Conservation (phyloP, 1,140 invertebrate genomes). For the Reticulitermes speratus region DNA sequence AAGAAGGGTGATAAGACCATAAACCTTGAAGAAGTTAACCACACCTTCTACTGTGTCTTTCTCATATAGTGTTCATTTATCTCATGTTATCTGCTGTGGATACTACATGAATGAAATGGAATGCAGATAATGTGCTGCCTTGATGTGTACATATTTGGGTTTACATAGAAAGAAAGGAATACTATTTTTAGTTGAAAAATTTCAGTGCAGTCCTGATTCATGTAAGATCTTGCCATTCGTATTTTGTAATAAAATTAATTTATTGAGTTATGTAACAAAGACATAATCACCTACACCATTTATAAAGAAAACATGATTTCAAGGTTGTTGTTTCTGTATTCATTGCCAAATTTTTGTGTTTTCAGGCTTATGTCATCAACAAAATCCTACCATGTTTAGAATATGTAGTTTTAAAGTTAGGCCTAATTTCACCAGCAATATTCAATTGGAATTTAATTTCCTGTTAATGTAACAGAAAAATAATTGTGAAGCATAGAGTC, state of each 20-base stretch:
- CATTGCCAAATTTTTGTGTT: too few species aligned
- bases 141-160: not conserved
- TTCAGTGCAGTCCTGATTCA: not conserved
- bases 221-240: not conserved
- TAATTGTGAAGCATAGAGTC: too few species aligned
- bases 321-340: too few species aligned
- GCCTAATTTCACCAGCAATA: too few species aligned
- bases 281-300: not conserved
- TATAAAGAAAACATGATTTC: not conserved
- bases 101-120: not conserved
- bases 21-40: not conserved
- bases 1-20: too few species aligned
- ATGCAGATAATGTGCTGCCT: not conserved
- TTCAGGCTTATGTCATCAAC: too few species aligned
- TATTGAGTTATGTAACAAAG: not conserved
- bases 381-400: too few species aligned
- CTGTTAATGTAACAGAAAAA: too few species aligned
- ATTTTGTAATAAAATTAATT: constrained; percentile 2
- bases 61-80: not conserved
- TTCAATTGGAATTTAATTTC: too few species aligned
- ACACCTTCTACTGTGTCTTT: not conserved
- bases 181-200: constrained; percentile 7
- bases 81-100: not conserved
- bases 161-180: not conserved
- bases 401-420: too few species aligned